Evolutionary conservation across 1,140 invertebrate genomes (phyloP).

Genomic region (Drosophila paulistorum): DNA sequence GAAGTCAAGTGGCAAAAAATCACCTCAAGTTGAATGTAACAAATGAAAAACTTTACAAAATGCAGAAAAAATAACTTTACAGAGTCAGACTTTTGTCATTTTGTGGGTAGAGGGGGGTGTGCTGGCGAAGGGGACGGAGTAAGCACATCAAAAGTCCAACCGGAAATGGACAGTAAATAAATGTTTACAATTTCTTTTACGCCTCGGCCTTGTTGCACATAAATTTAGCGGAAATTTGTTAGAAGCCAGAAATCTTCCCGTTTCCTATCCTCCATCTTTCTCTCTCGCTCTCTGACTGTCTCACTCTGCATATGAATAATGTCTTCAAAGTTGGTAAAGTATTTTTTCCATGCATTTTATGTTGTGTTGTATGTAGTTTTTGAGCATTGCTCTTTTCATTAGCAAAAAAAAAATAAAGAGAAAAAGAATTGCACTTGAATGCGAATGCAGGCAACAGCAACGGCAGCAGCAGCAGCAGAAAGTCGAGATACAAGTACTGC

Average conservation of each 20-base stretch:
- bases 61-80: background rate
- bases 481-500: conserved; percentile 68
- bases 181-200: conserved; percentile 70
- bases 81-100: background rate
- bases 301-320: conserved; percentile 23
- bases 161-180: conserved; percentile 80
- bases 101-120: background rate
- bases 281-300: conserved; percentile 19
- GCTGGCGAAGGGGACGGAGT: no score
- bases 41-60: background rate
- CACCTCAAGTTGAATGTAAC: background rate
- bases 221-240: conserved; percentile 67
- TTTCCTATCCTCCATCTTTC: background rate
- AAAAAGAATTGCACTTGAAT: conserved; percentile 65
- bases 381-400: conserved; percentile 62
- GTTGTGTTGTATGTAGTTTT: conserved; percentile 38
- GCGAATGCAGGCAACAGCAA: conserved; percentile 27
- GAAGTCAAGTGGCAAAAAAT: background rate
- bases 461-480: conserved; percentile 28
- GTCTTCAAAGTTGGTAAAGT: conserved; percentile 10
- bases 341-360: conserved; percentile 12
- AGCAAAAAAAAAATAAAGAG: conserved; percentile 60
- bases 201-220: conserved; percentile 60
- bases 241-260: conserved; percentile 27
- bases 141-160: conserved; percentile 61